These are phyloP conservation scores for Leptinotarsa undecemlineata DNA, from an alignment of 1,140 invertebrate genomes.

Conservation along the genomic window DNA sequence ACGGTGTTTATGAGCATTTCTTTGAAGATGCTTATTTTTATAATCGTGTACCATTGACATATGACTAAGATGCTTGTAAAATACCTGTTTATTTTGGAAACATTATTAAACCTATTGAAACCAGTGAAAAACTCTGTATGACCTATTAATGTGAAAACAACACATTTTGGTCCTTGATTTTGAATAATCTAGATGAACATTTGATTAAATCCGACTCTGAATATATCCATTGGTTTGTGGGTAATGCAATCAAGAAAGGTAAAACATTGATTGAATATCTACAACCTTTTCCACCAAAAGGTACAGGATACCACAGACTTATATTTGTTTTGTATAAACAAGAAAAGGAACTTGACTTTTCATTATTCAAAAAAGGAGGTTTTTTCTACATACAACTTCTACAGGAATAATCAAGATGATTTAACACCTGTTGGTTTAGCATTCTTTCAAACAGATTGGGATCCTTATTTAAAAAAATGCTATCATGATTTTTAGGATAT, in stretches of 20 bases:
- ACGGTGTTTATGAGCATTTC: slow-evolving; percentile 85
- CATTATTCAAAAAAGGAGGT: slow-evolving; percentile 57
- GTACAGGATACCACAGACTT: slow-evolving; percentile 91
- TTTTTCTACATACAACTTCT: slow-evolving; percentile 89
- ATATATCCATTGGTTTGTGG: slow-evolving; percentile 92
- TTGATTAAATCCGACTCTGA: slow-evolving; percentile 73
- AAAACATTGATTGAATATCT: slow-evolving; percentile 84
- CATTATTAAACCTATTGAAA: slow-evolving; percentile 77
- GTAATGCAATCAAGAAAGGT: slow-evolving; percentile 74
- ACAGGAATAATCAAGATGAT: slow-evolving; percentile 76
- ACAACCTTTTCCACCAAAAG: slow-evolving; percentile 87
- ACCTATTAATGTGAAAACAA: slow-evolving; percentile 64
- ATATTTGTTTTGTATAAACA: slow-evolving; percentile 95
- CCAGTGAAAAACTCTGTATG: slow-evolving; percentile 66
- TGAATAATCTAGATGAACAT: slow-evolving; percentile 90
- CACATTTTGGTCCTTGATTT: slow-evolving; percentile 78
- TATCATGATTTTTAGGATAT: slow-evolving; percentile 78
- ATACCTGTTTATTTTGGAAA: slow-evolving; percentile 79
- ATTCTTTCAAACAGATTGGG: slow-evolving; percentile 95
- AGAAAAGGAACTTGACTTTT: slow-evolving; percentile 69
- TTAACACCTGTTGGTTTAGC: slow-evolving; percentile 88
- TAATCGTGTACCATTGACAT: slow-evolving; percentile 69
- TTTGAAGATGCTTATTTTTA: slow-evolving; percentile 89
- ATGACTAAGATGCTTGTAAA: slow-evolving; percentile 55
- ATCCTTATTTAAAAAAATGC: slow-evolving; percentile 74